These are phyloP conservation scores for Neosilurus mollespiculum DNA, from an alignment of 2,797 vertebrate species.

Conservation along the genomic window DNA sequence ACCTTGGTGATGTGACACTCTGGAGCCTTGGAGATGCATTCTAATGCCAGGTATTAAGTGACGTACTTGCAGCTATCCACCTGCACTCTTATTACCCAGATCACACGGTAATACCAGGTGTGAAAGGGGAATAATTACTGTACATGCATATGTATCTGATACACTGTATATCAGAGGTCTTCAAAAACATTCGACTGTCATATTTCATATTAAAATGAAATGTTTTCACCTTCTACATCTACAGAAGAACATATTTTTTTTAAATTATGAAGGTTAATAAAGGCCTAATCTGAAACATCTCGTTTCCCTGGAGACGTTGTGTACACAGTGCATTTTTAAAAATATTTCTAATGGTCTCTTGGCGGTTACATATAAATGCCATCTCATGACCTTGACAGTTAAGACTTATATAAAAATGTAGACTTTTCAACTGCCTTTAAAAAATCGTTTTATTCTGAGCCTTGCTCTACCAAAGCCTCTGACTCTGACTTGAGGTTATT, in stretches of 20 bases:
- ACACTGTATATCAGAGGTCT: too few relatives aligned
- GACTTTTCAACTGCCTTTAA: not conserved
- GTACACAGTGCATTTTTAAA: not conserved
- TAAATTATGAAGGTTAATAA: not conserved
- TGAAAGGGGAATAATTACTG: too few relatives aligned
- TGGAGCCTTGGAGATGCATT: too few relatives aligned
- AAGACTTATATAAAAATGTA: constrained; percentile 14
- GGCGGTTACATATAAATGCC: not conserved
- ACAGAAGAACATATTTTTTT: not conserved
- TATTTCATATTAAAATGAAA: too few relatives aligned
- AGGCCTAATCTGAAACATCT: not conserved
- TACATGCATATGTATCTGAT: too few relatives aligned
- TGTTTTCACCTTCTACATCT: not conserved
- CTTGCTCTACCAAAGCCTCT: constrained; percentile 33
- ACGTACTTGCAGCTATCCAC: too few relatives aligned
- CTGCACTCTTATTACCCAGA: too few relatives aligned
- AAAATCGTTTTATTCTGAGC: constrained; percentile 33
- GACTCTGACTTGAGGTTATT: constrained; percentile 10
- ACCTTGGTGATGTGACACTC: too few relatives aligned
- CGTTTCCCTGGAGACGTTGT: not conserved
- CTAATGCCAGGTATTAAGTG: too few relatives aligned
- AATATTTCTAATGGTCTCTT: not conserved
- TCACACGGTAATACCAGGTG: too few relatives aligned
- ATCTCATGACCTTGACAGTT: constrained; percentile 38
- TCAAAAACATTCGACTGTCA: not conserved